Percentiles rank a stretch among this genome's conserved stretches.
These are phyloP conservation scores for Merluccius polli DNA, from an alignment of 2,797 vertebrate species.

Conservation along the genomic window DNA sequence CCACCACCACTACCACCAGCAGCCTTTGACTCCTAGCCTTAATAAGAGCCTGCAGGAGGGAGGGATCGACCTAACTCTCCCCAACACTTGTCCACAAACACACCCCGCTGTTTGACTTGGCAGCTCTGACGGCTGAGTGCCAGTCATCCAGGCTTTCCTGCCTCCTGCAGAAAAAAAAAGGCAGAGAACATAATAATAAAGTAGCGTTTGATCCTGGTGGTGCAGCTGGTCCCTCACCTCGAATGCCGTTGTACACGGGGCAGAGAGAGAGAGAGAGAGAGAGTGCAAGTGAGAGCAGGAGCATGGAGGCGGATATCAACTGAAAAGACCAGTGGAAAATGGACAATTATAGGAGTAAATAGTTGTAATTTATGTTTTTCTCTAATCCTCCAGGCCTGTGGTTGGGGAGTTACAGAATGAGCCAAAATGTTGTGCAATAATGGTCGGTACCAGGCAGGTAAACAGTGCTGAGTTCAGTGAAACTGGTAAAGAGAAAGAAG, in stretches of 20 bases:
- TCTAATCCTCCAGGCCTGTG: slow-evolving; percentile 18
- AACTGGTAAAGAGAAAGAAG: background rate
- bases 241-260: slow-evolving; percentile 45
- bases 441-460: background rate
- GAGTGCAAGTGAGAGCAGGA: background rate
- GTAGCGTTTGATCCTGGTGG: slow-evolving; percentile 50
- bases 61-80: slow-evolving; percentile 31
- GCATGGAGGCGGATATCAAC: background rate
- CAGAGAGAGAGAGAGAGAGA: background rate
- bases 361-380: slow-evolving; percentile 40
- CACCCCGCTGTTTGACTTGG: slow-evolving; percentile 71
- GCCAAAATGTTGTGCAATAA: background rate
- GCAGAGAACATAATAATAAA: slow-evolving; percentile 57
- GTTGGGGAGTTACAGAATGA: background rate
- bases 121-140: slow-evolving; percentile 37
- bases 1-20: slow-evolving; percentile 11
- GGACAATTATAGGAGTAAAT: slow-evolving; percentile 29
- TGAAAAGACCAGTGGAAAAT: slow-evolving; percentile 27
- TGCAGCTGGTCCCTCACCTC: slow-evolving; percentile 43
- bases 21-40: slow-evolving; percentile 23
- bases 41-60: slow-evolving; percentile 47
- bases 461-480: slow-evolving; percentile 3
- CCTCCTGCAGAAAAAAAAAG: slow-evolving; percentile 37
- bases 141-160: slow-evolving; percentile 65
- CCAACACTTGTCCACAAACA: slow-evolving; percentile 72